A percentile compares a stretch with the other conserved stretches of the same genome.
These are phyloP conservation scores for Coremacera marginata DNA, from an alignment of 2,888 invertebrate genomes.

Conservation along the genomic window DNA sequence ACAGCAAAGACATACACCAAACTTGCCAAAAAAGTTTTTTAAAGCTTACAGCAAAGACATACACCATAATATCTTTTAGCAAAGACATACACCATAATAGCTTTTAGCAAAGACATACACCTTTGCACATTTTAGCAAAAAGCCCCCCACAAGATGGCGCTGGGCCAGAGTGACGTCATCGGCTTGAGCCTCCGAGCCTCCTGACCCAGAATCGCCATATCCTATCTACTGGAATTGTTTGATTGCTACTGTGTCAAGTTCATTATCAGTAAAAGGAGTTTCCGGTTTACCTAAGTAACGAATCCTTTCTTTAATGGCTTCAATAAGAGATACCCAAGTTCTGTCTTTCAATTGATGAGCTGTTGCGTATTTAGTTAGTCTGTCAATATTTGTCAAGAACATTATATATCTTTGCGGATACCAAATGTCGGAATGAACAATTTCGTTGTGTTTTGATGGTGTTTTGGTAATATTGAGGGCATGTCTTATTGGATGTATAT, in stretches of 20 bases:
- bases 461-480: background rate
- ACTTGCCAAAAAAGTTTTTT: no score
- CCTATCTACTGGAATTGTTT: no score
- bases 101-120: no score
- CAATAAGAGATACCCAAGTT: background rate
- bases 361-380: background rate
- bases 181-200: no score
- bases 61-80: no score
- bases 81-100: no score
- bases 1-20: no score
- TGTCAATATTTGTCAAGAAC: background rate
- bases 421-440: conserved; percentile 13
- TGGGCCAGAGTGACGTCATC: no score
- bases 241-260: background rate
- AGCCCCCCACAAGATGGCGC: no score
- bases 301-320: background rate
- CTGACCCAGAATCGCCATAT: no score
- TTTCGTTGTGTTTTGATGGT: background rate
- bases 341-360: background rate
- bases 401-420: background rate
- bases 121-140: no score
- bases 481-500: background rate
- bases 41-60: no score
- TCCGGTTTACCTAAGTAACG: background rate
- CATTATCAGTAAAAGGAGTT: background rate